Evolutionary conservation across 2,888 invertebrate species (phyloP), one percentile per base, ranked within the genome.

Genomic region (Amphipyra tragopoginis): DNA sequence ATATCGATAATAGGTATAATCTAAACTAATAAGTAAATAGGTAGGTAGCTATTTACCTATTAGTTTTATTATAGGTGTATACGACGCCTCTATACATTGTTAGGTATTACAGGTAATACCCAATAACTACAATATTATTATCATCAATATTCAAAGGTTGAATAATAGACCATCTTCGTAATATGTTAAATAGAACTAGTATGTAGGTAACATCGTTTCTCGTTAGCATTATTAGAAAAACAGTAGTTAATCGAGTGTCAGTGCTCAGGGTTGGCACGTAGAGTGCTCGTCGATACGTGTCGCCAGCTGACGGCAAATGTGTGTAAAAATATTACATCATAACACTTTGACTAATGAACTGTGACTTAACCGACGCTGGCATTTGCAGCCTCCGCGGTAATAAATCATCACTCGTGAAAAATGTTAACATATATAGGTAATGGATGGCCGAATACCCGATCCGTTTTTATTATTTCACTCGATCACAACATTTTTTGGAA

Each of bases 301-400:
- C 51, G 57, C 48, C 14, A 55, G 57, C 45, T 58, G 44, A 40
- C 60, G 52, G 62, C 38, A 36, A 69, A 56, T 47, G 40, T 57
- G 47, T 57, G 56, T 47, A 55, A 52, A 66, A 58, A 70, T 70
- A 65, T 63, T 54, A 65, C 64, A 70, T 67, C 64, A 65, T 55
- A 65, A 65, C 65, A 72, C 72, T 72, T 74, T 79, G 77, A 74
- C 80, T 78, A 79, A 78, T 79, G 77, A 79, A 59, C 74, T 65
- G 71, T 79, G 74, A 66, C 66, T 60, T 74, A 68, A 66, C 68
- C 64, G 62, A 48, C 54, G 68, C 49, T 54, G 57, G 54, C 62
- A 60, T 57, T 61, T 64, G 66, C 68, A 73, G 66, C 58, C 61
- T 55, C 58, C 33, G 39, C 39, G 65, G 67, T 36, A 64, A 79